Evolutionary conservation across 2,113 vertebrate species (phyloP), one percentile per base, ranked within the genome.

Genomic region (Ictidomys tridecemlineatus): DNA sequence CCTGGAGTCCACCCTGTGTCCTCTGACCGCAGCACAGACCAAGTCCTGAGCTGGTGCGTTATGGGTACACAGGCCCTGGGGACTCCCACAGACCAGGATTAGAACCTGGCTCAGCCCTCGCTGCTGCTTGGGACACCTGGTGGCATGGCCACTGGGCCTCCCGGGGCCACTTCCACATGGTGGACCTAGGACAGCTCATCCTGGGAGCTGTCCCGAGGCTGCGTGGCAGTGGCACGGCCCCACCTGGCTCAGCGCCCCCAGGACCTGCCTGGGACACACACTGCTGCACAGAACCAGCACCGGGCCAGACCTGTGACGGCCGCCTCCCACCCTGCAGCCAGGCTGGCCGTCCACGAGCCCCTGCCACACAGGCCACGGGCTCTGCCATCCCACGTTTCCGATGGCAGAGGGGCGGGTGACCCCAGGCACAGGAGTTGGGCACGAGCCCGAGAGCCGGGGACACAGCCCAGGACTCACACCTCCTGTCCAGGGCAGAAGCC

Each of bases 171-270:
- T 17, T n/a, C 42, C 67, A 48, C 0, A 2, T 0, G 2, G 94
- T 45, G 20, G 10, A 3, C 16, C 22, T 0, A 2, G 30, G 24
- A 37, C 0, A 2, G 9, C 1, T 34, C 17, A 8, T 13, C 10
- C 61, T 5, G 22, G 2, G 24, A 32, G 22, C n/a, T 22, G n/a
- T 4, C 61, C 65, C 0, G 4, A 76, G 45, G 39, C 34, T 14
- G 7, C 0, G 17, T 0, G 11, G 30, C 9, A 0, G 14, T 42
- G 61, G 45, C 51, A 5, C 24, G 2, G 67, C 30, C 85, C 48
- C 2, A 4, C 22, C 17, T 74, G 34, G 39, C 32, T 10, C 51
- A 17, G 6, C 16, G 10, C 11, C 45, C 34, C 42, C 8, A 7
- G 76, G 74, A 30, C 74, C 26, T 13, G 63, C 11, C 73, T 0